Conservation (phyloP, 2,888 invertebrate species). For the Thecophora atra region DNA sequence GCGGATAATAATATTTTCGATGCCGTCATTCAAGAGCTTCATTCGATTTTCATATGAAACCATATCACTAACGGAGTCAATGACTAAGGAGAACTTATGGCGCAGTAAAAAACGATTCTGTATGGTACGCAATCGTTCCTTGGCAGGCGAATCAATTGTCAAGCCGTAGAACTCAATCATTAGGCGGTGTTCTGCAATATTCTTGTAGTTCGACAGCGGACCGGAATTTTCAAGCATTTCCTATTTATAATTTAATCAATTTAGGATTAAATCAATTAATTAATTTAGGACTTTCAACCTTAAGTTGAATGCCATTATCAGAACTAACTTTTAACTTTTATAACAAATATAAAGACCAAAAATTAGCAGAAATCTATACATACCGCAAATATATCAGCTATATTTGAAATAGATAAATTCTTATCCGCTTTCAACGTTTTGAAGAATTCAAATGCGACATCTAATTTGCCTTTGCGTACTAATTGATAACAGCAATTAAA, state of each 20-base stretch:
- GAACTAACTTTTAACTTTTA: too few relatives aligned
- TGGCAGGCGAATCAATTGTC: slow-evolving; percentile 44
- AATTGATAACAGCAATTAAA: slow-evolving; percentile 63
- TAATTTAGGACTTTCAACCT: background rate
- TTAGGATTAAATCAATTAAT: slow-evolving; percentile 17
- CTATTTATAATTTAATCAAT: slow-evolving; percentile 40
- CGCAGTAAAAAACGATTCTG: slow-evolving; percentile 53
- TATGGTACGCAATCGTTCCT: slow-evolving; percentile 51
- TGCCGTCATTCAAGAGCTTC: slow-evolving; percentile 53
- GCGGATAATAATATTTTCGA: slow-evolving; percentile 52
- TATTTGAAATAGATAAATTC: slow-evolving; percentile 49
- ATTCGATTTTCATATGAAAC: slow-evolving; percentile 47
- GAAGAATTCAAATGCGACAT: slow-evolving; percentile 57
- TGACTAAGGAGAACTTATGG: slow-evolving; percentile 52
- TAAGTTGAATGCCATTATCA: too few relatives aligned
- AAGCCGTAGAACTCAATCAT: slow-evolving; percentile 59
- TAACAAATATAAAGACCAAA: background rate
- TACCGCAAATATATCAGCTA: slow-evolving; percentile 54
- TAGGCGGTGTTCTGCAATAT: slow-evolving; percentile 51
- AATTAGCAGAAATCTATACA: slow-evolving; percentile 26
- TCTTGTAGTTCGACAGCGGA: slow-evolving; percentile 42
- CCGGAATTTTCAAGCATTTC: slow-evolving; percentile 51
- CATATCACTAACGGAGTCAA: slow-evolving; percentile 48
- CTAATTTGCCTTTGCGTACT: slow-evolving; percentile 58
- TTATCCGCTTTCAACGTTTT: slow-evolving; percentile 53